Percentiles rank a stretch among this genome's conserved stretches.
These are phyloP conservation scores for Tenualosa thibaudeaui DNA, from an alignment of 2,797 vertebrate species.

Conservation along the genomic window DNA sequence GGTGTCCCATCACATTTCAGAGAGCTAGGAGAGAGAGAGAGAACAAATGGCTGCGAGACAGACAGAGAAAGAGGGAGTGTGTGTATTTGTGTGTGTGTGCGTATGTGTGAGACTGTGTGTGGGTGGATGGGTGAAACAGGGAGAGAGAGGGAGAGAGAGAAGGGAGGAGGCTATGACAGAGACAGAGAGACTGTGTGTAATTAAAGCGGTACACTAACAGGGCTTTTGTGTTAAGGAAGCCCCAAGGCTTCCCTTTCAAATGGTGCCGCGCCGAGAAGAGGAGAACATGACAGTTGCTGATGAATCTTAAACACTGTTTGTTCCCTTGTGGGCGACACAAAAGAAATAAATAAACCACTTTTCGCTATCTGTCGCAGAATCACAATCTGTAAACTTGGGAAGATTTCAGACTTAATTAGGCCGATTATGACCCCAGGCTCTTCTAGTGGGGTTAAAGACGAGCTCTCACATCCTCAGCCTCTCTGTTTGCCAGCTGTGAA, in stretches of 20 bases:
- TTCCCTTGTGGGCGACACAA: slow-evolving; percentile 51
- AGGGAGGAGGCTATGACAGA: slow-evolving; percentile 31
- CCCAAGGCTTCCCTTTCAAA: slow-evolving; percentile 61
- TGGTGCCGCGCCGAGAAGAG: slow-evolving; percentile 41
- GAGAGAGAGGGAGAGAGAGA: slow-evolving; percentile 34
- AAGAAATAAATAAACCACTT: slow-evolving; percentile 53
- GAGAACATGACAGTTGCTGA: slow-evolving; percentile 67
- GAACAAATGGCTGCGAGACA: not conserved
- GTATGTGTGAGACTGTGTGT: slow-evolving; percentile 15
- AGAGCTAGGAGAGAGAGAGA: not conserved
- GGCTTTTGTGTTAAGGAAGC: slow-evolving; percentile 65
- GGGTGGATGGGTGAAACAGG: not conserved
- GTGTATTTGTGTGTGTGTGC: not conserved
- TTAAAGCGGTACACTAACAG: slow-evolving; percentile 68
- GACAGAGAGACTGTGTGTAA: slow-evolving; percentile 58
- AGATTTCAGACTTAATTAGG: slow-evolving; percentile 70
- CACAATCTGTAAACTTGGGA: slow-evolving; percentile 59
- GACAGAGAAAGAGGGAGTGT: not conserved
- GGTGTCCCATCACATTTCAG: not conserved
- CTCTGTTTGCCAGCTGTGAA: slow-evolving; percentile 53
- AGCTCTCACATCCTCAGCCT: slow-evolving; percentile 57
- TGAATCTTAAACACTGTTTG: slow-evolving; percentile 70
- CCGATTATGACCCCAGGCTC: slow-evolving; percentile 60
- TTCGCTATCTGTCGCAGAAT: slow-evolving; percentile 56
- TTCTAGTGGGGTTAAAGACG: slow-evolving; percentile 55